Evolutionary conservation across 2,113 vertebrate genomes (phyloP), one percentile per base, ranked within the genome.

Genomic region (Hassar affinis): DNA sequence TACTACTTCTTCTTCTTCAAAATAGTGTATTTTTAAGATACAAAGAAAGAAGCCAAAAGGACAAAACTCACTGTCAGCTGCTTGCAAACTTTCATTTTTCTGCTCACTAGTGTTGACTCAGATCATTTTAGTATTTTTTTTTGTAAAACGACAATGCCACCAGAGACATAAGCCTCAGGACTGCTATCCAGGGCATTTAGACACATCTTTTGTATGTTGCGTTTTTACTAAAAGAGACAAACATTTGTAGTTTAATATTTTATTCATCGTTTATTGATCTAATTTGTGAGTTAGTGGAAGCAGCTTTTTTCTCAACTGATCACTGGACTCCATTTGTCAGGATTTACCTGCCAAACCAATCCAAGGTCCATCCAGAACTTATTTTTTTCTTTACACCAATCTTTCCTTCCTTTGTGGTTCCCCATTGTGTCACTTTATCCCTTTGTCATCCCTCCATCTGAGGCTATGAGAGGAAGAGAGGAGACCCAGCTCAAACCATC

Each of bases 401-500:
- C 11, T 49, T 49, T 49, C 11, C 11, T 49, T 87, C 49, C 68
- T 45, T 61, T 62, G 78, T 85, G 86, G 87, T 80, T 79, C 84
- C 84, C 80, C 76, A n/a, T 87, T 54, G 87, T 52, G 87, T 84
- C 89, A 86, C 91, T 93, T 93, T 89, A 89, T 87, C 90, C 90
- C 88, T 89, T 88, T 86, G 87, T 90, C 86, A 87, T 90, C 91
- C 90, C 90, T 92, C 87, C 91, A 93, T 91, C 93, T 85, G 93
- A 93, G 94, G 94, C 92, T 94, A 95, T 95, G 94, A 95, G 92
- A 93, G 94, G 93, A 93, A 92, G 93, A 93, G 90, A 90, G 64
- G 89, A 86, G 89, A 86, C 85, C 90, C 93, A 93, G 93, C 90
- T 91, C 90, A 93, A 92, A 93, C 91, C 94, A 95, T 91, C 94